A percentile compares a stretch with the other conserved stretches of the same genome.
phyloP scores from a whole-genome alignment of 2,113 vertebrate genomes.

The Bothrops jararaca region DNA sequence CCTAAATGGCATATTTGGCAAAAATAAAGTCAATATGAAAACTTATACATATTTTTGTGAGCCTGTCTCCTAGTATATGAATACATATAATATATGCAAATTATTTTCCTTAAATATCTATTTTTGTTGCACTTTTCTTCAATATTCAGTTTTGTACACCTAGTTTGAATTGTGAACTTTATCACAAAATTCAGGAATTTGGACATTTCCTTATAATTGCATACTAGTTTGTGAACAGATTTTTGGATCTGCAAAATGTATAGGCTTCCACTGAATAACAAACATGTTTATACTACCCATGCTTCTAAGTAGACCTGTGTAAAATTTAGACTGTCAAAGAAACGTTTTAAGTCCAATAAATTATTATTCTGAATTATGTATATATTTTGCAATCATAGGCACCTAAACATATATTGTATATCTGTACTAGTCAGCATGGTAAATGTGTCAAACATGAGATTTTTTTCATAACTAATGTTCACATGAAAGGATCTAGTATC shows the following conservation, averaged over 20 bases:
- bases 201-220: neutral
- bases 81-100: neutral
- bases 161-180: neutral
- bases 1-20: neutral
- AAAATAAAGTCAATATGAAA: neutral
- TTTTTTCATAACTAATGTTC: constrained; percentile 21
- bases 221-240: neutral
- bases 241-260: neutral
- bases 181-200: neutral
- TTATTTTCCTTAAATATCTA: neutral
- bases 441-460: neutral
- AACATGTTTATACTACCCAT: neutral
- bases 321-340: neutral
- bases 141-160: neutral
- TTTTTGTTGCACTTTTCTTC: neutral
- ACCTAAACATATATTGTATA: neutral
- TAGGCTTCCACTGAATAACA: neutral
- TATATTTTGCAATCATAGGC: too few species aligned
- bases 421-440: neutral
- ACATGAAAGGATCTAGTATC: neutral
- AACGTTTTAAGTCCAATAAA: neutral
- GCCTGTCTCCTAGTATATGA: neutral
- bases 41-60: neutral
- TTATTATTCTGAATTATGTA: neutral
- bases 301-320: neutral